Evolutionary conservation across 2,113 vertebrate genomes (phyloP).

Genomic region (Corydoras maculifer): DNA sequence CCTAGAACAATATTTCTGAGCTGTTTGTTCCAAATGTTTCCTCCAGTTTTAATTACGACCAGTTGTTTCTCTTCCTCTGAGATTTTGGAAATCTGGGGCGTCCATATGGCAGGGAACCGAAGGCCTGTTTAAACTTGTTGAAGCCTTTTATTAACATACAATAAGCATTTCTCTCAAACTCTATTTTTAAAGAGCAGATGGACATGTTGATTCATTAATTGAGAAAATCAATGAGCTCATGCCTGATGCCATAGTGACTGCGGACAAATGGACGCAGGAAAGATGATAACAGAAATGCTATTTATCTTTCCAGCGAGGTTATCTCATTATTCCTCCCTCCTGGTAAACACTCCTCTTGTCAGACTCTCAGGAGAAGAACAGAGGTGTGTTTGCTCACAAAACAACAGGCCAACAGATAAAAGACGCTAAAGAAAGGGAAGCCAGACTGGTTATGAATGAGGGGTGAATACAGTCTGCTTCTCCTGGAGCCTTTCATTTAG

Average conservation of each 20-base stretch:
- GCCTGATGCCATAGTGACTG: slow-evolving; percentile 25
- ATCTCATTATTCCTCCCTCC: slow-evolving; percentile 36
- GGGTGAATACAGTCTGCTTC: background rate
- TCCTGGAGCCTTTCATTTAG: too few relatives aligned
- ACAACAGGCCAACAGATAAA: slow-evolving; percentile 22
- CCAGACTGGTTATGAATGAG: background rate
- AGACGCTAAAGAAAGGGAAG: background rate
- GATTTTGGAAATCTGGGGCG: slow-evolving; percentile 4
- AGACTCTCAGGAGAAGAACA: slow-evolving; percentile 14
- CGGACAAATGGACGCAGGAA: slow-evolving; percentile 19
- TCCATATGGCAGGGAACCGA: slow-evolving; percentile 8
- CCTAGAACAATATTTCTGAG: too few relatives aligned
- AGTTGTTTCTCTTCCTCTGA: slow-evolving; percentile 7
- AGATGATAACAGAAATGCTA: slow-evolving; percentile 31
- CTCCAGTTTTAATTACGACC: slow-evolving; percentile 2
- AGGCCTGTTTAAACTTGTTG: background rate
- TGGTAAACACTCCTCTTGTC: slow-evolving; percentile 29
- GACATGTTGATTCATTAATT: background rate
- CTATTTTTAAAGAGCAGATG: background rate
- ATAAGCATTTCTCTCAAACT: background rate
- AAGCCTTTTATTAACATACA: slow-evolving; percentile 24
- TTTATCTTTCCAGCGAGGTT: slow-evolving; percentile 35
- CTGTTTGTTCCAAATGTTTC: background rate
- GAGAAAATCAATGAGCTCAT: slow-evolving; percentile 12
- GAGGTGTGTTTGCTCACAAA: slow-evolving; percentile 40